Conservation (phyloP, 2,888 invertebrate genomes). For the Sarcophaga subvicina region DNA sequence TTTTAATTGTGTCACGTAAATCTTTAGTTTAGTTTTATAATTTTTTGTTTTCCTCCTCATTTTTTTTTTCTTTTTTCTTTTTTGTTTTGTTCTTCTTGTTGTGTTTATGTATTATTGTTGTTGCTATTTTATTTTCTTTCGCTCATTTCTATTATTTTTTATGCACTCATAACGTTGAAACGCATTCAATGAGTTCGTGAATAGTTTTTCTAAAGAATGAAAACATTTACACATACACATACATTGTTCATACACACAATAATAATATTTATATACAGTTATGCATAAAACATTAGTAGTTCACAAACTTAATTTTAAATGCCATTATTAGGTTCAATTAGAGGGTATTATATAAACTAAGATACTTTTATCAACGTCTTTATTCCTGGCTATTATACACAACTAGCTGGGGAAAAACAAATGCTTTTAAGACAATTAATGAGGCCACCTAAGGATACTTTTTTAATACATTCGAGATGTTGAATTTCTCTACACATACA, state of each 20-base stretch:
- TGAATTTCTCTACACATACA: too few relatives aligned
- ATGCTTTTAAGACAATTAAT: too few relatives aligned
- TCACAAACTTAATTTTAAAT: not conserved
- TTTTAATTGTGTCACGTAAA: slow-evolving; percentile 70
- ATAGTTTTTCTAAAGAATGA: slow-evolving; percentile 45
- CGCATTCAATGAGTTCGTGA: slow-evolving; percentile 57
- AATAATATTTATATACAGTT: not conserved
- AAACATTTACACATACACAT: not conserved
- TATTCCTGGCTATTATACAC: too few relatives aligned
- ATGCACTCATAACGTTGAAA: slow-evolving; percentile 59
- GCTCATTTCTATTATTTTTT: slow-evolving; percentile 40
- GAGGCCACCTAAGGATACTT: too few relatives aligned
- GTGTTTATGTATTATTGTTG: not conserved
- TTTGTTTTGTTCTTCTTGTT: not conserved
- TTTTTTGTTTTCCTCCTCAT: not conserved
- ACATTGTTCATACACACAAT: not conserved
- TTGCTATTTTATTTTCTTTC: slow-evolving; percentile 14
- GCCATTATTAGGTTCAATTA: too few relatives aligned
- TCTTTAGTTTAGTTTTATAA: slow-evolving; percentile 65
- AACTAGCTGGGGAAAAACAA: too few relatives aligned
- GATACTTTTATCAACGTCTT: too few relatives aligned
- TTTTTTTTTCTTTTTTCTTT: not conserved
- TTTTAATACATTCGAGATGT: too few relatives aligned
- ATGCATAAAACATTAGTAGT: not conserved
- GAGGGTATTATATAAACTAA: too few relatives aligned